Evolutionary conservation across 2,797 vertebrate species (phyloP).

Genomic region (Gallirallus australis): DNA sequence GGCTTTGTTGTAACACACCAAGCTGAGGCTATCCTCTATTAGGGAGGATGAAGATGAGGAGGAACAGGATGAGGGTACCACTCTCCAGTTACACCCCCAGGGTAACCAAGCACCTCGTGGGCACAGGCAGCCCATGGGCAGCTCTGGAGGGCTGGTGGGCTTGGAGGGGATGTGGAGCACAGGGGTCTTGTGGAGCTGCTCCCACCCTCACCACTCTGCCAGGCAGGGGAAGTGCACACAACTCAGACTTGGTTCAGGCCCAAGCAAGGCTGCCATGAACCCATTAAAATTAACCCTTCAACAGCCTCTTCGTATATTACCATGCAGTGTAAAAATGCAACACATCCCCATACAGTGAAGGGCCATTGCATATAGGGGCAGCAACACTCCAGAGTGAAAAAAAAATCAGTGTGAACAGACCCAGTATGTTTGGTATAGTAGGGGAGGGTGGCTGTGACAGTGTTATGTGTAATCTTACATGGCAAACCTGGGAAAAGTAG

Average conservation of each 20-base stretch:
- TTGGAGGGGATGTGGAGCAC: no score
- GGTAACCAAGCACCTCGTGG: neutral
- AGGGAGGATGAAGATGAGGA: neutral
- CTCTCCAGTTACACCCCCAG: neutral
- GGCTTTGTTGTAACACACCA: neutral
- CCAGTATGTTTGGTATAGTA: neutral
- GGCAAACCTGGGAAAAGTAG: neutral
- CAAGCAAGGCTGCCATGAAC: neutral
- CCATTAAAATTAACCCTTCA: neutral
- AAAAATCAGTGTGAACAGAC: neutral
- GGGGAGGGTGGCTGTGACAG: neutral
- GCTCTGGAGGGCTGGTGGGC: neutral
- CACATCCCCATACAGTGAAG: accelerated
- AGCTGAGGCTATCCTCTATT: neutral
- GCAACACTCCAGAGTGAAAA: neutral
- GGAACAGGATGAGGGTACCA: neutral
- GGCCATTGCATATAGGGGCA: neutral
- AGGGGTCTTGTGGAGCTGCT: neutral
- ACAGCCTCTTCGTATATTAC: neutral
- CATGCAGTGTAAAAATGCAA: neutral
- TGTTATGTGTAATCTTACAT: neutral
- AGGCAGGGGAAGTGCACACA: neutral
- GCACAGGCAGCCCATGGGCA: neutral
- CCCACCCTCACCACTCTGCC: accelerated
- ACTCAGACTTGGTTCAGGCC: neutral